Base-by-base conservation (phyloP, 1,140 invertebrate species). In the Aphis craccivora region DNA sequence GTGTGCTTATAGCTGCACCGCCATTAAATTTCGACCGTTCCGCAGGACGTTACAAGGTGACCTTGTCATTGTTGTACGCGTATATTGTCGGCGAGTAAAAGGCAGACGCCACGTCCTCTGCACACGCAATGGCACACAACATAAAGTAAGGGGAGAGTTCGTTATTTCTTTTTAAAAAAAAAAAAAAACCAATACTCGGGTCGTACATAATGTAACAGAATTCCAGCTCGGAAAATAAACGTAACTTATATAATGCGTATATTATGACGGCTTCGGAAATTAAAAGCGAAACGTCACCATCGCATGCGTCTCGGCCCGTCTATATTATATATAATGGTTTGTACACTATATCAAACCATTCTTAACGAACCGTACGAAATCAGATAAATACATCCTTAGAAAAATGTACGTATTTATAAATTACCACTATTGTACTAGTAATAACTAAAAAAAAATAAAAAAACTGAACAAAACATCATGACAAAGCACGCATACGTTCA, bases 1-100 rank as follows among this genome's bases (percentile, higher is more conserved):
- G 95, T 95, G 95, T 95, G 94, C 95, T 95, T 96, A 96, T 76
- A n/a, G 60, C 40, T 67, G 86, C 53, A 37, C 14, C 18, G 40
- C 48, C 45, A 51, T 90, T 83, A 90, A 83, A 45, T 51, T n/a
- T 53, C 88, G 40, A 84, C 91, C 48, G 87, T 55, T 67, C 55
- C 35, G n/a, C 86, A 48, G 48, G n/a, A 45, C 25, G 43, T 76
- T 76, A 76, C 60, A 89, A 48, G 87, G 48, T 35, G 87, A 51
- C 87, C 86, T 51, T n/a, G 86, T 88, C 87, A 53, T 51, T 53
- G n/a, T 83, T 37, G 83, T 84, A 76, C 83, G 23, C 22, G 37
- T 84, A 25, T 35, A 48, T 35, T 40, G 45, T 35, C 40, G 30
- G 67, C n/a, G 51, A 55, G 81, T 90, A 43, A 60, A 90, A 37